Base-by-base conservation (phyloP, 2,113 vertebrate species). In the Oryzias melastigma region DNA sequence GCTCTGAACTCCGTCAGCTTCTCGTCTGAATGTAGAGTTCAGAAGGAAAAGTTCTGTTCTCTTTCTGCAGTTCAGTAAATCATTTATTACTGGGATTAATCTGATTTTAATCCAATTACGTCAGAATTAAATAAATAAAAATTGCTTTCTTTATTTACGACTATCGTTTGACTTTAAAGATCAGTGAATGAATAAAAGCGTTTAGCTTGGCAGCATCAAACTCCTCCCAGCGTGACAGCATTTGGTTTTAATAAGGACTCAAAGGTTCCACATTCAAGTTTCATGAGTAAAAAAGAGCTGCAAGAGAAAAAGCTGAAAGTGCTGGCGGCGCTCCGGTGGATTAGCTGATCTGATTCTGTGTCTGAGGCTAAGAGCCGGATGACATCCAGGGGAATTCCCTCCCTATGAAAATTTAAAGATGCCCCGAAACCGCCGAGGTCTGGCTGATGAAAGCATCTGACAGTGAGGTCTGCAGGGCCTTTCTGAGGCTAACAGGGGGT, bases 401-500 rank as follows among this genome's bases (percentile, higher is more conserved):
- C 51, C 14, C 20, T 24, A 58, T 20, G 16, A 54, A 47, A 45
- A 50, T 19, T 35, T 6, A 58, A 46, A 61, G 8, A 58, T 54
- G 12, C 29, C 62, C 41, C 51, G 27, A 64, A 58, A 52, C 25
- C 0, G 3, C 6, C 5, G 41, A 54, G 40, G 19, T 58, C 5
- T 14, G 20, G 20, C 15, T 48, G 20, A 18, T 64, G 17, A 46
- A 45, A 60, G 20, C 50, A 46, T 69, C 48, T 62, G 51, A 29
- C n/a, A 42, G 6, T 27, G 4, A 47, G 48, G 57, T 50, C 41
- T 46, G n/a, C 3, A 13, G 17, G 40, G 67, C 7, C 17, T 25
- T 50, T 6, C 10, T 42, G 16, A 20, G 53, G 41, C 40, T 46
- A 65, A 65, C 60, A 70, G 20, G 72, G 70, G 51, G 62, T 19